phyloP scores from a whole-genome alignment of 2,888 invertebrate species.

The Autographa pulchrina region DNA sequence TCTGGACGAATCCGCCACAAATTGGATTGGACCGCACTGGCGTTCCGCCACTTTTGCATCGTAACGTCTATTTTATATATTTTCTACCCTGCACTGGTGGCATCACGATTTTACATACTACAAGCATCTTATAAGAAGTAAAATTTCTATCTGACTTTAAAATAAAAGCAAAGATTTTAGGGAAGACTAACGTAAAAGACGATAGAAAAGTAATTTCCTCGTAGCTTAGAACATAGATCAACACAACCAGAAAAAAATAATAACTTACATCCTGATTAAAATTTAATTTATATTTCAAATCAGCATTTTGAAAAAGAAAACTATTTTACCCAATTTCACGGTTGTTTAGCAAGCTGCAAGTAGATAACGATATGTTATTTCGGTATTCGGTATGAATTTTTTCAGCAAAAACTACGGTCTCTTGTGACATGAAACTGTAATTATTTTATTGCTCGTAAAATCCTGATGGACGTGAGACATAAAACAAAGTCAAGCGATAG shows the following conservation, averaged over 20 bases:
- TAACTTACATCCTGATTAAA: no score
- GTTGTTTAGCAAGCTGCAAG: no score
- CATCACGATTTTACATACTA: constrained; percentile 44
- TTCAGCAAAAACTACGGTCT: constrained; percentile 14
- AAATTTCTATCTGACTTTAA: no score
- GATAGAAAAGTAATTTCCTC: no score
- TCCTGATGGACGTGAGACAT: constrained; percentile 30
- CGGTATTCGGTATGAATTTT: not conserved
- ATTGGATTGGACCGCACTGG: constrained; percentile 78
- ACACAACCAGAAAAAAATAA: no score
- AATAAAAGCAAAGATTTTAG: no score
- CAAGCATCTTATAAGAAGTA: constrained; percentile 8
- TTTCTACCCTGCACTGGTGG: constrained; percentile 46
- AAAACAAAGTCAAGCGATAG: constrained; percentile 46
- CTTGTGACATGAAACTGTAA: constrained; percentile 29
- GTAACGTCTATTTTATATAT: constrained; percentile 67
- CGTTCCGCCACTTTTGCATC: constrained; percentile 71
- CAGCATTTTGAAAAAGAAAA: no score
- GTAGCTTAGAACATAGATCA: no score
- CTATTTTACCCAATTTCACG: no score
- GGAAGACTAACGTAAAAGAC: no score
- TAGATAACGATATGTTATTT: not conserved
- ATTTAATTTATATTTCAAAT: no score
- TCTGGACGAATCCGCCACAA: constrained; percentile 76
- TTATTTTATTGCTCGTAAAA: constrained; percentile 45